These are phyloP conservation scores for Thalassarche chlororhynchos DNA, from an alignment of 2,113 vertebrate genomes.

Conservation along the genomic window DNA sequence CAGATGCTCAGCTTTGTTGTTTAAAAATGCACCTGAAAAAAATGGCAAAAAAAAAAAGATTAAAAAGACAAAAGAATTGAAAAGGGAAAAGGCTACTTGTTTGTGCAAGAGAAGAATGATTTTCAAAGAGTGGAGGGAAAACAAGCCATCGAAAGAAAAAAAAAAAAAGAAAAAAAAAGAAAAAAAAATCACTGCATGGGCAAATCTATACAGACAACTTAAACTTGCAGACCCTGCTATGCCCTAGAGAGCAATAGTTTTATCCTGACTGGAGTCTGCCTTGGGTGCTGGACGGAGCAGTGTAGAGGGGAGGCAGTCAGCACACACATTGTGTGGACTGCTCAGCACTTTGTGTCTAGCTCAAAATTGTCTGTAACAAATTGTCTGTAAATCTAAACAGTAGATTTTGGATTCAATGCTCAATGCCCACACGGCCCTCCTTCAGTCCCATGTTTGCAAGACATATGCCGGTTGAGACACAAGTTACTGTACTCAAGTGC, in stretches of 20 bases:
- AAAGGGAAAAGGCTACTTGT: background rate
- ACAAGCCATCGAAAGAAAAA: background rate
- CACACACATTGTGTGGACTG: background rate
- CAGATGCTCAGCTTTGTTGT: background rate
- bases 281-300: background rate
- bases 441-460: background rate
- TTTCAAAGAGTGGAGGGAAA: background rate
- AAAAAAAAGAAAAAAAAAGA: background rate
- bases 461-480: background rate
- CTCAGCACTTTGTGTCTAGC: background rate
- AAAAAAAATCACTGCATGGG: background rate
- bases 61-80: background rate
- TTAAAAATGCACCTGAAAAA: background rate
- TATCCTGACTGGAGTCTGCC: background rate
- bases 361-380: background rate
- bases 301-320: background rate
- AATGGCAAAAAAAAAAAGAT: background rate
- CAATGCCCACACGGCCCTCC: background rate
- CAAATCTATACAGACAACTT: background rate
- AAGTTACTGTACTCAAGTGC: background rate
- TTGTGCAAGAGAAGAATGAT: background rate
- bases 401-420: background rate
- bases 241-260: background rate
- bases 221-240: background rate
- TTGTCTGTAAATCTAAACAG: background rate